Percentiles rank a stretch among this genome's conserved stretches.
Conservation (phyloP, 2,888 invertebrate genomes). For the Acleris sparsana region DNA sequence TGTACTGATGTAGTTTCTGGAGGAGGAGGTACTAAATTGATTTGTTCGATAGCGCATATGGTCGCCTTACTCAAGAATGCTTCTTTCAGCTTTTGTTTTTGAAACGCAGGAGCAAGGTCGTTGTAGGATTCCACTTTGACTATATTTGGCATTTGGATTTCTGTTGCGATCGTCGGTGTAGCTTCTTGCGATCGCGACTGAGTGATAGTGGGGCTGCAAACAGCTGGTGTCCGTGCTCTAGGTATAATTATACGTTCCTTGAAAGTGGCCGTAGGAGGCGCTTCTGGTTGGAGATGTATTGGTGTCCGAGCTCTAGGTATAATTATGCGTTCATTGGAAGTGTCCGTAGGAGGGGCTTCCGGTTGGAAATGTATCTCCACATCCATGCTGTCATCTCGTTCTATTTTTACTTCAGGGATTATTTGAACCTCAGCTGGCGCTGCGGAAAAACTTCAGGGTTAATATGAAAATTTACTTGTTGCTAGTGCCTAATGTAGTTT, state of each 20-base stretch:
- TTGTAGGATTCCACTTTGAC: no score
- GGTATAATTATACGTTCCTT: background rate
- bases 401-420: background rate
- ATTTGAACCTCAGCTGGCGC: background rate
- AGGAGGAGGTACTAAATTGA: background rate
- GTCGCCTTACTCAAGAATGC: background rate
- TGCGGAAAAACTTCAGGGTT: background rate
- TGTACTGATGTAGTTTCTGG: background rate
- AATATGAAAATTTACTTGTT: background rate
- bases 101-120: background rate
- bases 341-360: background rate
- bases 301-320: no score
- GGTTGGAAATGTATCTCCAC: slow-evolving; percentile 2
- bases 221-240: no score
- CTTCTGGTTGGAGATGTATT: background rate
- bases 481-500: no score
- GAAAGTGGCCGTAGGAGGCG: background rate
- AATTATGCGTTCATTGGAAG: background rate
- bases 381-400: background rate
- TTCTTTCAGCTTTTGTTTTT: background rate
- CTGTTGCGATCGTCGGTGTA: no score
- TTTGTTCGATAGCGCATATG: background rate
- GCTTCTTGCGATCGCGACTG: no score
- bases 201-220: no score
- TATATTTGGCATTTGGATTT: no score